Base-by-base conservation (phyloP, 2,888 invertebrate genomes). In the Spilosoma lubricipeda region DNA sequence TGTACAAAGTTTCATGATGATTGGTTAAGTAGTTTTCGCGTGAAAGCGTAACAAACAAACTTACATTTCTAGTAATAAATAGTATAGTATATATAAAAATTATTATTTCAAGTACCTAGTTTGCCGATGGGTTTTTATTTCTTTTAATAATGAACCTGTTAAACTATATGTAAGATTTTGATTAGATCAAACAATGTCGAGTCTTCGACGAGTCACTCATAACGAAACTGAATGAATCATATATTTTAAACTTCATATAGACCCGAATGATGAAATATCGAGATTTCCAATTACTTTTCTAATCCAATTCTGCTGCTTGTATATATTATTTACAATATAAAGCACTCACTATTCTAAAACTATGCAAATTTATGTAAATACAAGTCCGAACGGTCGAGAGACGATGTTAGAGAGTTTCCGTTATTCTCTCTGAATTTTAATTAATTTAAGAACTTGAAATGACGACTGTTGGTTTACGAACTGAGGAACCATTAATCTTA, bases 281-380 rank as follows among this genome's bases (percentile, higher is more conserved):
- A 77, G 48, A 59, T 71, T 75, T 73, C 71, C 45, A 80, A 64
- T 39, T 77, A 82, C 63, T 77, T 71, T 23, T 23, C 45, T 77
- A 75, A 79, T 83, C 69, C 64, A 75, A 79, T 79, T 79, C 64
- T 11, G 36, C 66, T 64, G 73, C 74, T 75, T 79, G 74, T 74
- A 79, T 59, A 36, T n/a, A 7, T 68, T 79, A 76, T 82, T 77
- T 79, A 74, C 74, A 77, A 74, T 63, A 56, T 65, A n/a, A 48
- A 75, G 42, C 67, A 73, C 70, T 69, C 70, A 70, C 72, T 74
- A 76, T 74, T 78, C 42, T 73, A 76, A 75, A 77, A 75, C 77
- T 79, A 82, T 82, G 82, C 63, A 77, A 76, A 83, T 82, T 76
- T 82, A 82, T 81, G 84, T 67, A 73, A 82, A 83, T 77, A 70